Base-by-base conservation (phyloP, 2,113 vertebrate species). In the Semnopithecus entellus region DNA sequence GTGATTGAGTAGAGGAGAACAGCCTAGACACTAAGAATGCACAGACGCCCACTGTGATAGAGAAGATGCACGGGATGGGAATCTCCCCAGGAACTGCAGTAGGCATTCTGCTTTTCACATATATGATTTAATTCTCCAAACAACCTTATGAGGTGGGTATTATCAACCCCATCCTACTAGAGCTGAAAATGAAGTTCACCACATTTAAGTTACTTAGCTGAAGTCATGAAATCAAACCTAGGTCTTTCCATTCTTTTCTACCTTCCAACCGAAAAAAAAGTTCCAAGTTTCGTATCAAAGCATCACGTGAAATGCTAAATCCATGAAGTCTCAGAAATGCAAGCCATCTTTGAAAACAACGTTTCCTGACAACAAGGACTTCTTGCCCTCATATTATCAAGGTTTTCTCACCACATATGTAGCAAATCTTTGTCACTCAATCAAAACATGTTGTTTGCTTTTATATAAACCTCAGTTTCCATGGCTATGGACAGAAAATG, bases 1-100 rank as follows among this genome's bases (percentile, higher is more conserved):
- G 48, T 50, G 2, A 50, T 50, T 13, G 48, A 50, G 48, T 50
- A 50, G 48, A 14, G 48, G 45, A 45, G 52, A 20, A 50, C 0
- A 50, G 48, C 2, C 0, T 14, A 50, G 48, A 50, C 13, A 0
- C 57, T 59, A 8, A 23, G 22, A 59, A 59, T 3, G 22, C 57
- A 23, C 22, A 64, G 25, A 81, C 1, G 5, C 1, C 30, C 38
- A 11, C 18, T 8, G 1, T 4, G 57, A 48, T 0, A 8, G 23
- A 72, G 11, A 66, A 64, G 16, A 22, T 88, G 10, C 40, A 52
- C 7, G 9, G 5, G 2, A 3, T 5, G 25, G 66, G 35, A 72
- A 48, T 14, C 59, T 14, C 55, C 48, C 17, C 57, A 48, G 52
- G 17, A 50, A 30, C 5, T 30, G 20, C 0, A 55, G 27, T 1